Evolutionary conservation across 2,113 vertebrate species (phyloP).

Genomic region (Benitochromis conjunctus): DNA sequence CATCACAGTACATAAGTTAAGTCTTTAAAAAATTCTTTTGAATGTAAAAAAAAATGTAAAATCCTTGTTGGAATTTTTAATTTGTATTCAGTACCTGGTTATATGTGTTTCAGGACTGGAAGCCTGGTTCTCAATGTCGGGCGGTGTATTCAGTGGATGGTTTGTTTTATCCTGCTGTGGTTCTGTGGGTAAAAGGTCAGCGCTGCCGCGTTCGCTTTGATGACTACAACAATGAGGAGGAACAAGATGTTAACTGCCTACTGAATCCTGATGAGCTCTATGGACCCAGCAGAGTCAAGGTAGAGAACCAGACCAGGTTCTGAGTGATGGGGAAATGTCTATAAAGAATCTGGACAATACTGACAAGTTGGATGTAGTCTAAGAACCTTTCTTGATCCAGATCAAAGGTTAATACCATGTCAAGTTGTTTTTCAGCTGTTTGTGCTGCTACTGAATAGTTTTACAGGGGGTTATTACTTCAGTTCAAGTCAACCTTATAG

Average conservation of each 20-base stretch:
- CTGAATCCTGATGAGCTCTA: not conserved
- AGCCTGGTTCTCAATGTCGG: slow-evolving; percentile 49
- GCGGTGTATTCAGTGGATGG: slow-evolving; percentile 58
- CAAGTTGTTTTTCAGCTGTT: not conserved
- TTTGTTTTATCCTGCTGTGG: slow-evolving; percentile 50
- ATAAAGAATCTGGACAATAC: not conserved
- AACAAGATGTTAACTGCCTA: slow-evolving; percentile 36
- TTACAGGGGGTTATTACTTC: not conserved
- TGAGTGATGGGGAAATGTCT: not conserved
- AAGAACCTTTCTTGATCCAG: not conserved
- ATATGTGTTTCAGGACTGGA: slow-evolving; percentile 41
- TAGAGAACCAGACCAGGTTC: not conserved
- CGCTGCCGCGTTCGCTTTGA: slow-evolving; percentile 55
- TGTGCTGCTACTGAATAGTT: not conserved
- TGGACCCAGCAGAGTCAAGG: slow-evolving; percentile 2
- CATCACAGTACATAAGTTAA: not conserved
- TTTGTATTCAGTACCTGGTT: not conserved
- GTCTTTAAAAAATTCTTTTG: too few species aligned
- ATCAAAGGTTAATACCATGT: not conserved
- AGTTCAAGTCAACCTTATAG: not conserved
- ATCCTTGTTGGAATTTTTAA: not conserved
- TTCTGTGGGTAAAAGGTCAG: slow-evolving; percentile 56
- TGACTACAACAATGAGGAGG: slow-evolving; percentile 63
- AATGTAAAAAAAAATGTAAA: not conserved
- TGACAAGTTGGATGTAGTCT: not conserved